phyloP scores from a whole-genome alignment of 1,140 invertebrate species.

The Drosophila pruinosa region DNA sequence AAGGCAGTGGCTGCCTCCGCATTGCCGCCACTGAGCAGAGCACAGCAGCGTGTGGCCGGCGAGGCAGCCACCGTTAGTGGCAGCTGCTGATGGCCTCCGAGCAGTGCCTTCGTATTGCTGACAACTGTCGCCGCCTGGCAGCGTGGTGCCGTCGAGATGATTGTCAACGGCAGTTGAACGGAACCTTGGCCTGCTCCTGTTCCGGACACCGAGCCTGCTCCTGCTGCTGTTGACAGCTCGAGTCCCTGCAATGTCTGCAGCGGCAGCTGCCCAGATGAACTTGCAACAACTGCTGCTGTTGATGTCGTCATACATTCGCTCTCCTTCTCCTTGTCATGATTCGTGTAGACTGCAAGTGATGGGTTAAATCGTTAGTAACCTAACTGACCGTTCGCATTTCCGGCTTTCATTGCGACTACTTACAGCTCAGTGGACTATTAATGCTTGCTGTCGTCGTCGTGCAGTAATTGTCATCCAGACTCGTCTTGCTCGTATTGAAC shows the following conservation, averaged over 20 bases:
- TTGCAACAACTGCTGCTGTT: constrained; percentile 21
- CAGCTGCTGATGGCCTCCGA: constrained; percentile 52
- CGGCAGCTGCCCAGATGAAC: constrained; percentile 9
- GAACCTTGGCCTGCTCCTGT: neutral
- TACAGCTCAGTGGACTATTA: constrained; percentile 84
- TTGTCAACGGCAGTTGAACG: constrained; percentile 78
- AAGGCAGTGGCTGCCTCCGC: constrained; percentile 22
- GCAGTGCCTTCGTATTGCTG: constrained; percentile 63
- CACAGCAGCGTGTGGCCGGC: constrained; percentile 74
- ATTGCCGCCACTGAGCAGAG: constrained; percentile 45
- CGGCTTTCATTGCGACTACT: constrained; percentile 51
- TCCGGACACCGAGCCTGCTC: neutral
- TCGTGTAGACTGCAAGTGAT: constrained; percentile 76
- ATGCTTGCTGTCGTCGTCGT: constrained; percentile 77
- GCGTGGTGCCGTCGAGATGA: constrained; percentile 78
- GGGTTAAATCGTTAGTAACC: neutral
- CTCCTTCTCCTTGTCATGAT: constrained; percentile 81
- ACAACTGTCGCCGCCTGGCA: constrained; percentile 57
- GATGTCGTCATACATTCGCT: constrained; percentile 64
- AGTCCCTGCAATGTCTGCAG: constrained; percentile 61
- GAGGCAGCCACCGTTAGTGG: constrained; percentile 65
- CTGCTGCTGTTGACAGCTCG: constrained; percentile 44
- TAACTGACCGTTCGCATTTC: neutral
- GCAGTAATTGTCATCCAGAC: constrained; percentile 83
- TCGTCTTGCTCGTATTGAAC: constrained; percentile 73